A percentile compares a stretch with the other conserved stretches of the same genome.
Evolutionary conservation across 2,888 invertebrate species (phyloP).

Genomic region (Fragum sueziense): DNA sequence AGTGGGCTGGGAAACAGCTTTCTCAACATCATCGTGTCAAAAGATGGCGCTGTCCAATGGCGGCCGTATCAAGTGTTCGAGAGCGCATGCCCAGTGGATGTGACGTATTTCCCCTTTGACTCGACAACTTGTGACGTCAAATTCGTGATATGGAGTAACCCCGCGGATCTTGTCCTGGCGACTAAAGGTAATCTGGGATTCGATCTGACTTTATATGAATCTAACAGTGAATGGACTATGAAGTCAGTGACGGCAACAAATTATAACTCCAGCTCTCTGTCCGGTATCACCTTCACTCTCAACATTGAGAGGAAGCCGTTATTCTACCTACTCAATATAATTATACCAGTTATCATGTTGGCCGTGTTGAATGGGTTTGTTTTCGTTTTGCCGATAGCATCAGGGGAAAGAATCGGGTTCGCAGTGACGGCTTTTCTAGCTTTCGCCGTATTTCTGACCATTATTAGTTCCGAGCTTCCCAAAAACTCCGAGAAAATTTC

Average conservation of each 20-base stretch:
- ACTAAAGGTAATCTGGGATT: slow-evolving; percentile 35
- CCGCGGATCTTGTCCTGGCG: slow-evolving; percentile 44
- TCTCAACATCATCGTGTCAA: slow-evolving; percentile 37
- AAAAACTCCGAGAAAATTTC: slow-evolving; percentile 55
- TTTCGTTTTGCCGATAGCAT: slow-evolving; percentile 53
- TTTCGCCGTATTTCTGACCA: slow-evolving; percentile 57
- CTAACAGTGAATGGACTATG: slow-evolving; percentile 52
- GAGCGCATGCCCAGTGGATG: slow-evolving; percentile 60
- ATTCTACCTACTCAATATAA: slow-evolving; percentile 56
- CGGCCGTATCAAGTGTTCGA: slow-evolving; percentile 61
- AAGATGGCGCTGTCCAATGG: slow-evolving; percentile 52
- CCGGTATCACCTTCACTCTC: slow-evolving; percentile 48
- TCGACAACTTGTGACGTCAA: slow-evolving; percentile 61
- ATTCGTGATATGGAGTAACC: slow-evolving; percentile 65
- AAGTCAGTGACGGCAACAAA: slow-evolving; percentile 19
- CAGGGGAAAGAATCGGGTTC: slow-evolving; percentile 50
- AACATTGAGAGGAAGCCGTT: slow-evolving; percentile 55
- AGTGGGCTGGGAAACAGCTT: slow-evolving; percentile 57
- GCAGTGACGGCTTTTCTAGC: slow-evolving; percentile 54
- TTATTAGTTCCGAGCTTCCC: slow-evolving; percentile 54
- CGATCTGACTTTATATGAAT: slow-evolving; percentile 24
- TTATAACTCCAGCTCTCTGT: slow-evolving; percentile 25
- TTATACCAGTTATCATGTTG: slow-evolving; percentile 57
- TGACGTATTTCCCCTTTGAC: slow-evolving; percentile 64
- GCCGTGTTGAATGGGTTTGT: slow-evolving; percentile 53